These are phyloP conservation scores for Spilarctia lutea DNA, from an alignment of 2,888 invertebrate species.

Conservation along the genomic window DNA sequence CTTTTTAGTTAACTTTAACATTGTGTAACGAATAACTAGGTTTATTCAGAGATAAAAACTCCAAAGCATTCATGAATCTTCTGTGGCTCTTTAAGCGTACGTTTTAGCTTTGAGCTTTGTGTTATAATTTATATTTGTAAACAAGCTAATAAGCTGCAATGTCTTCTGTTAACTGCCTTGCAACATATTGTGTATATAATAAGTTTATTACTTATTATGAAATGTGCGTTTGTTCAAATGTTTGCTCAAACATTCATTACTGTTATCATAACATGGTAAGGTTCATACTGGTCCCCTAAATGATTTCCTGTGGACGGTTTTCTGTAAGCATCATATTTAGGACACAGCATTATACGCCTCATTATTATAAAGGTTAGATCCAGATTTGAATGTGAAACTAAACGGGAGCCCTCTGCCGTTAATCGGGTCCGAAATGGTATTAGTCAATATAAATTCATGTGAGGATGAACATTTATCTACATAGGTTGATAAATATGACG, in stretches of 20 bases:
- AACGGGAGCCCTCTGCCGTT: neutral
- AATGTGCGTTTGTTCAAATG: neutral
- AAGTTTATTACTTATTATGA: neutral
- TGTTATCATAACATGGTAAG: neutral
- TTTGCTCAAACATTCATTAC: neutral
- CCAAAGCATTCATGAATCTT: neutral
- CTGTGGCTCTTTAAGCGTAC: neutral
- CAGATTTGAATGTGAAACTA: neutral
- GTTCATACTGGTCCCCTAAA: neutral
- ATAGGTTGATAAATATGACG: neutral
- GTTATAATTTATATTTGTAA: slow-evolving; percentile 5
- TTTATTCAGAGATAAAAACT: neutral
- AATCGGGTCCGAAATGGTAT: neutral
- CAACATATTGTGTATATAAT: neutral
- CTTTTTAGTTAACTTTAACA: neutral
- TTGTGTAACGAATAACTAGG: neutral
- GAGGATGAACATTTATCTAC: neutral
- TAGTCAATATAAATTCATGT: neutral
- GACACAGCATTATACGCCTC: neutral
- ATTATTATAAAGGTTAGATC: neutral
- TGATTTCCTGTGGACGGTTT: neutral
- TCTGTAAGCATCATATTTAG: neutral
- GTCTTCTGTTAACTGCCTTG: neutral
- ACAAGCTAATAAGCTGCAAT: neutral
- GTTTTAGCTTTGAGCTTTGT: neutral